These are phyloP conservation scores for Lycaena phlaeas DNA, from an alignment of 2,888 invertebrate species.

Conservation along the genomic window DNA sequence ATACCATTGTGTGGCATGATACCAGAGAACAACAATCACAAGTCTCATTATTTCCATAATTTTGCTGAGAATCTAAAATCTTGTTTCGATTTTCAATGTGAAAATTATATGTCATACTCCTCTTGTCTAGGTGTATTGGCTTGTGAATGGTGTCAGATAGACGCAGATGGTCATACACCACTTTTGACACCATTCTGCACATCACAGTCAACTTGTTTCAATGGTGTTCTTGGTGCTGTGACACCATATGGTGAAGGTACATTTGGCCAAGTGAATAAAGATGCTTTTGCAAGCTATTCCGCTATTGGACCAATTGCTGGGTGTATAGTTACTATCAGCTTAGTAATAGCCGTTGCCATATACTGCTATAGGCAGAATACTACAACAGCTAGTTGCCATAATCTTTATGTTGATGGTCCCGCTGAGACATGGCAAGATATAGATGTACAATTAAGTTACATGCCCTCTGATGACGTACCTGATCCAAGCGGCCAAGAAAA, in stretches of 20 bases:
- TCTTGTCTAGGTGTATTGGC: constrained; percentile 84
- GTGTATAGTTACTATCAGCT: constrained; percentile 85
- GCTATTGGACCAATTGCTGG: constrained; percentile 91
- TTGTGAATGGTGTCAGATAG: constrained; percentile 93
- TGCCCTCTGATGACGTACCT: constrained; percentile 79
- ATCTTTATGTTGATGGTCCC: constrained; percentile 65
- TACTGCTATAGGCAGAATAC: constrained; percentile 86
- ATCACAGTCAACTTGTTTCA: constrained; percentile 86
- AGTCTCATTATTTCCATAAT: constrained; percentile 61
- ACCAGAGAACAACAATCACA: constrained; percentile 62
- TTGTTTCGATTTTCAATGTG: constrained; percentile 80
- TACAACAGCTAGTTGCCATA: constrained; percentile 61
- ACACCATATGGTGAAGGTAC: constrained; percentile 87
- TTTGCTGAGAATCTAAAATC: constrained; percentile 72
- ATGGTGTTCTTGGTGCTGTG: constrained; percentile 86
- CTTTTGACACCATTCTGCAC: constrained; percentile 85
- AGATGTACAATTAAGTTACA: constrained; percentile 80
- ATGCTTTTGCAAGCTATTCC: constrained; percentile 73
- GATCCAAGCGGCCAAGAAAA: constrained; percentile 79
- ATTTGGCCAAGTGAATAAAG: constrained; percentile 61
- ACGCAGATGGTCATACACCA: constrained; percentile 80
- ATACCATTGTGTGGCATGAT: constrained; percentile 58
- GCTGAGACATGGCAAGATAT: constrained; percentile 67
- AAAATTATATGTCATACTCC: constrained; percentile 74
- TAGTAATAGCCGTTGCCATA: constrained; percentile 85